Conservation (phyloP, 2,113 vertebrate species). For the Todiramphus chloris region DNA sequence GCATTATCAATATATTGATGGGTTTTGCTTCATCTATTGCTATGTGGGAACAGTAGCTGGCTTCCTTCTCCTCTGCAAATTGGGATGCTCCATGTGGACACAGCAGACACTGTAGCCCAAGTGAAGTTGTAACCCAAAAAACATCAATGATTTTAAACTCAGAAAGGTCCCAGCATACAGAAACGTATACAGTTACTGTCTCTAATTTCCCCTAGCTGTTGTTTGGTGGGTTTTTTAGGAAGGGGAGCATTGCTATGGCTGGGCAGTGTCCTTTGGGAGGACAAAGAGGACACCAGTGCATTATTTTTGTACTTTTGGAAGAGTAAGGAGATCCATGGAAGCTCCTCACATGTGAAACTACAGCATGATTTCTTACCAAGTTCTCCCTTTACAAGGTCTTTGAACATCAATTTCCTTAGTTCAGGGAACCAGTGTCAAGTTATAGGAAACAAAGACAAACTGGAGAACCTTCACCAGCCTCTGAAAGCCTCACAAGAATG, state of each 20-base stretch:
- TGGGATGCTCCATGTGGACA: neutral
- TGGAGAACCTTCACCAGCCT: neutral
- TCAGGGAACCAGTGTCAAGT: neutral
- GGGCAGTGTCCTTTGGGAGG: neutral
- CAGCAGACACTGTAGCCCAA: neutral
- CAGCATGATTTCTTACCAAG: neutral
- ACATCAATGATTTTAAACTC: neutral
- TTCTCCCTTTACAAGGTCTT: neutral
- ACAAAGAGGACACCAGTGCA: neutral
- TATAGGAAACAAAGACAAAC: neutral
- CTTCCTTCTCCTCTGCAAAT: neutral
- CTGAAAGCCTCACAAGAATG: neutral
- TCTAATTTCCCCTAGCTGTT: neutral
- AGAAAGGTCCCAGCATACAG: neutral
- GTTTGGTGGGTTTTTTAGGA: neutral
- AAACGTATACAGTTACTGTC: neutral
- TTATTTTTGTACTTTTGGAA: neutral
- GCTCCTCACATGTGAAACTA: neutral
- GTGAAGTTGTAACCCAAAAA: neutral
- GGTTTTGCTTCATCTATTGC: neutral
- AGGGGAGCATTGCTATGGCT: neutral
- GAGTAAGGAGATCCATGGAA: neutral
- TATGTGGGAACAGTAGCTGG: neutral
- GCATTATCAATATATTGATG: neutral
- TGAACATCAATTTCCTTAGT: neutral